Base-by-base conservation (phyloP, 2,888 invertebrate genomes). In the Dendrolimus houi region DNA sequence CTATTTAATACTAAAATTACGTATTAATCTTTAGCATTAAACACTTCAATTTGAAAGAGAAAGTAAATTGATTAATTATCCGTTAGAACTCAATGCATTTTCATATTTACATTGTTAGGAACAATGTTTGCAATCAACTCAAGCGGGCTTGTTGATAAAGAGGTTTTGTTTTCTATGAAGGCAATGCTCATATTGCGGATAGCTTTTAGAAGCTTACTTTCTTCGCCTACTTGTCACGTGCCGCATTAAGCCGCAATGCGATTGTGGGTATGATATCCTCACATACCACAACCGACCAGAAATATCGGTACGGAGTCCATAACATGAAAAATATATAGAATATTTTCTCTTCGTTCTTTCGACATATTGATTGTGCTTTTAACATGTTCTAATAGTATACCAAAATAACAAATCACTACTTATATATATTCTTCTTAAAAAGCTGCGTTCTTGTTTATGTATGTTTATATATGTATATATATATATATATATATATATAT, bases 31-130 rank as follows among this genome's bases (percentile, higher is more conserved):
- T 59, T 55, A 52, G 59, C 58, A 59, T 65, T 58, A 57, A 61
- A 59, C 58, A 62, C 58, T 59, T 55, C 47, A 56, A 53, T 64
- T 63, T 60, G 56, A 58, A 56, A 60, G 65, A 60, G 68, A 68
- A 68, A 68, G 66, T 61, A 54, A 29, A 54, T 63, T 59, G 59
- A 62, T 60, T 60, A 54, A 57, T 62, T 62, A 60, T 62, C 61
- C 53, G 56, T 54, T 55, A 53, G 52, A 55, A 52, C 40, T 55
- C 47, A 53, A 53, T 53, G 47, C 52, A 40, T 54, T 54, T 14
- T 12, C 54, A 13, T 41, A 52, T 58, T 54, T 58, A 54, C 55
- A 42, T 52, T 55, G 40, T 53, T 55, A 12, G 40, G 41, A 12
- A 14, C 55, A 42, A 17, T 54, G 54, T 56, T 54, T 56, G 41